Evolutionary conservation across 2,888 invertebrate genomes (phyloP), one percentile per base, ranked within the genome.

Genomic region (Halocaridina rubra): DNA sequence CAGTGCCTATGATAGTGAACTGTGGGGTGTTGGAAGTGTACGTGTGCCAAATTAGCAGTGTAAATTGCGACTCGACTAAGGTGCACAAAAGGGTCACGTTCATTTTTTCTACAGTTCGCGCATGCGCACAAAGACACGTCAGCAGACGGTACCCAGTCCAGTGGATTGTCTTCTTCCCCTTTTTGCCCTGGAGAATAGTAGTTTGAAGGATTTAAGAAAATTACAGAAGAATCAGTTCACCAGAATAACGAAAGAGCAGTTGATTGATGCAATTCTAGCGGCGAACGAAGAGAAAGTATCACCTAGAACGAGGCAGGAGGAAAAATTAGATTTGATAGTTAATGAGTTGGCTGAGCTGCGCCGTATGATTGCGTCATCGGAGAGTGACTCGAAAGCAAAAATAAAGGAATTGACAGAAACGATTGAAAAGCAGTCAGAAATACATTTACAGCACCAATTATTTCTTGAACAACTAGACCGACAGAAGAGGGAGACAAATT

Each of bases 371-470:
- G 53, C 3, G 53, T 53, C 53, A 53, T 53, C 53, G 53, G 53
- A 53, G 19, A 53, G 19, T 8, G 53, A 53, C 53, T 53, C 53
- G 53, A 53, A 19, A 53, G 53, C 53, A 53, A 53, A 7, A 53
- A 75, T 57, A 16, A 46, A 75, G 53, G 57, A 57, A 39, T 64
- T 64, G 64, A 64, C 22, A 13, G 22, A 27, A 24, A 53, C 53
- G 29, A 75, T 57, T 27, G 75, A 75, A 46, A 75, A 53, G 27
- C 53, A 75, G 29, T 72, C 72, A 33, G 72, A 39, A 75, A 27
- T 57, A 27, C 39, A 57, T 27, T 24, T 76, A 57, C 57, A 76
- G n/a, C 75, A 76, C 29, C 75, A 76, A n/a, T 27, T 76, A 39
- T 74, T 39, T 22, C 32, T 74, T 32, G 74, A 74, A 39, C 74